A percentile compares a stretch with the other conserved stretches of the same genome.
Evolutionary conservation across 2,888 invertebrate species (phyloP).

Genomic region (Aromia moschata): DNA sequence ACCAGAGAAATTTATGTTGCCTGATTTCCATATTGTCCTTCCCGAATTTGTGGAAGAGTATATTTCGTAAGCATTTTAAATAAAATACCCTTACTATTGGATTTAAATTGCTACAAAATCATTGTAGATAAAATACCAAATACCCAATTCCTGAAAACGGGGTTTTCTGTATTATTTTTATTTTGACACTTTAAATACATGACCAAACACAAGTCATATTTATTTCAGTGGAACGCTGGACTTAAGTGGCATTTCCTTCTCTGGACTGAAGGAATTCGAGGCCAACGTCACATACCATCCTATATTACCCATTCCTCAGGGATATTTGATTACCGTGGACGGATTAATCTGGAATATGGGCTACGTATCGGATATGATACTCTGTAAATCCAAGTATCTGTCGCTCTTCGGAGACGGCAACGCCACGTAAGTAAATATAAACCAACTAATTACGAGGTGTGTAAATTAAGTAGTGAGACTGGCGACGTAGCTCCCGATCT

Average conservation of each 20-base stretch:
- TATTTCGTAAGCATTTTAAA: slow-evolving; percentile 6
- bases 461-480: no score
- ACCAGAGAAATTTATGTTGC: slow-evolving; percentile 1
- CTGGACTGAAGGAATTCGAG: slow-evolving; percentile 9
- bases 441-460: no score
- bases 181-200: no score
- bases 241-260: neutral
- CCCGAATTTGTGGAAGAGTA: neutral
- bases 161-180: no score
- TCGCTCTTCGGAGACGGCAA: slow-evolving; percentile 7
- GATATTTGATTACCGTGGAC: neutral
- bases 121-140: neutral
- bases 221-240: slow-evolving; percentile 3
- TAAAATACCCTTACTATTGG: no score
- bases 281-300: neutral
- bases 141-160: neutral
- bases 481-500: no score
- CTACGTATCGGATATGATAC: slow-evolving; percentile 1
- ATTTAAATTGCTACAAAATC: no score
- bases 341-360: neutral
- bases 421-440: slow-evolving; percentile 6
- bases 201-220: no score
- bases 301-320: neutral
- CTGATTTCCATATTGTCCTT: neutral
- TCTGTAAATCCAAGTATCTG: neutral